Evolutionary conservation across 2,888 invertebrate genomes (phyloP), one percentile per base, ranked within the genome.

Genomic region (Morpho deidamia): DNA sequence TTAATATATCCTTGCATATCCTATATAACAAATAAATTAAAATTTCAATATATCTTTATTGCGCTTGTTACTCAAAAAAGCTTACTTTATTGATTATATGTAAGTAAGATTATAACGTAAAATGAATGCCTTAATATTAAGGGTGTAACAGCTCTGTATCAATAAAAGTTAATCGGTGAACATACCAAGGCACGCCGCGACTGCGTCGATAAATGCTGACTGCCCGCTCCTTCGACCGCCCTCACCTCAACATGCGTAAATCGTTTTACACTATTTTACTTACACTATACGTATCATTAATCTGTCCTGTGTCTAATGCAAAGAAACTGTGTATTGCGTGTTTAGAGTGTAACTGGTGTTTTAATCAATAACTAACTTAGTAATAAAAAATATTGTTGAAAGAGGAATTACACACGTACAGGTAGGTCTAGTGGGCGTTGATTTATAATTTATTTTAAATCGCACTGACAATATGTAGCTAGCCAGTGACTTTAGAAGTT

Each of bases 161-260:
- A 37, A 73, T 78, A 70, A 63, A 56, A 66, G 68, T 77, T 78
- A 76, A 83, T 76, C 79, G 78, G 67, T 68, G 71, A 68, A 73
- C 71, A 74, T 71, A 72, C 70, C 65, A 62, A 67, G 70, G 71
- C 71, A 11, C 34, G 52, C 66, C 63, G 70, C 64, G 72, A 65
- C 73, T 70, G 71, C 75, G 72, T 77, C 79, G 78, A 82, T 81
- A 81, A 78, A 74, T 73, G 75, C 70, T 64, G 69, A 66, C 68
- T 70, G 66, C 69, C 63, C 68, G 72, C 74, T 69, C 69, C 72
- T 66, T 61, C 67, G 64, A 49, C 66, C 66, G 62, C 64, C 61
- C 65, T 66, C 61, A 58, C 62, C 53, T 55, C 58, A 58, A 60
- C 68, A 67, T 66, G 66, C 69, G 66, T 70, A 65, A 58, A 44